Evolutionary conservation across 2,797 vertebrate genomes (phyloP), one percentile per base, ranked within the genome.

Genomic region (Protosalanx chinensis): DNA sequence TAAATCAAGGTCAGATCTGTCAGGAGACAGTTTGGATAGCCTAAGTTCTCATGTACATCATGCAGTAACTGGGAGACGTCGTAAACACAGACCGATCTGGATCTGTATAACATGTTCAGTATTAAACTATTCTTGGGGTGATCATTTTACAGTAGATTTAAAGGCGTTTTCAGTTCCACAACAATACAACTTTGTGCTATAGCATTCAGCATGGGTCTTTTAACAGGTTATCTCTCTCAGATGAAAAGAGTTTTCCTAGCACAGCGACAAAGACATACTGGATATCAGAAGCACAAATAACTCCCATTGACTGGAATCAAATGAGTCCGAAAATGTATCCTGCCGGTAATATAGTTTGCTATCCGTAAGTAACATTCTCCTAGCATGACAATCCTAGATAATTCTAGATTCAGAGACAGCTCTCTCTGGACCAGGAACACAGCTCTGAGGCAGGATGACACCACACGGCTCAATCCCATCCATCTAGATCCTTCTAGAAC

Each of bases 401-500:
- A 27, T 27, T 27, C n/a, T n/a, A n/a, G n/a, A n/a, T n/a, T n/a
- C n/a, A n/a, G n/a, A n/a, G 53, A 70, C 71, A 32, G 18, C 67
- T 18, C 73, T 78, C 71, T 70, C 58, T 72, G 63, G 72, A 63
- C 66, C 46, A 51, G 23, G 32, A 33, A 64, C 18, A 16, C 62
- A 64, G 7, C 33, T 79, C 66, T 75, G 75, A 76, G 67, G 56
- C 46, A 57, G 53, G 53, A 57, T 18, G 53, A 57, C 8, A 57
- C 18, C 16, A 6, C 3, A 32, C 59, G 8, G 1, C 10, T n/a
- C 57, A 49, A 57, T 57, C 51, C 20, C 32, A 78, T 83, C 82
- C 78, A 76, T 84, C 76, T 71, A 29, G 73, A 78, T 74, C 74
- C 74, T 82, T 85, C 77, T 74, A 79, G 78, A 56, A 68, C 76